These are phyloP conservation scores for Hemicordylus capensis DNA, from an alignment of 2,113 vertebrate genomes.

Conservation along the genomic window DNA sequence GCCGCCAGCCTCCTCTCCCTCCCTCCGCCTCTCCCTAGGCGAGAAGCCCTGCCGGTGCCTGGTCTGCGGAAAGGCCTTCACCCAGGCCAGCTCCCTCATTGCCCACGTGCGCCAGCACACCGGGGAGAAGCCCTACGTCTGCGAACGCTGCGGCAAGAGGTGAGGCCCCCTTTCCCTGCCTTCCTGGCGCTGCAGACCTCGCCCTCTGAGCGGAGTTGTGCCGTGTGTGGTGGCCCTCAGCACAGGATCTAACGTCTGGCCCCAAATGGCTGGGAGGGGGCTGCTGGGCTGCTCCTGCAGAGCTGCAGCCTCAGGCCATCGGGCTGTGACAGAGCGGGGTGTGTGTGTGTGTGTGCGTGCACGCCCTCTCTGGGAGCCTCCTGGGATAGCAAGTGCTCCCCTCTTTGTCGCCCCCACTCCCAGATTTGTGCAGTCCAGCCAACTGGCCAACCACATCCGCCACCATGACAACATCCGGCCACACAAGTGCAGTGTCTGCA, in stretches of 20 bases:
- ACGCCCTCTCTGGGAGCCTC: too few species aligned
- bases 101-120: slow-evolving; percentile 98
- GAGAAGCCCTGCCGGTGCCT: slow-evolving; percentile 95
- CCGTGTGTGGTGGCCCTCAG: too few species aligned
- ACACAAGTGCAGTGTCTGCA: slow-evolving; percentile 94
- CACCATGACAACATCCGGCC: slow-evolving; percentile 98
- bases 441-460: slow-evolving; percentile 97
- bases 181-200: too few species aligned
- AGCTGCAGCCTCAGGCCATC: too few species aligned
- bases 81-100: slow-evolving; percentile 96
- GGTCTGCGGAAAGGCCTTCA: slow-evolving; percentile 96
- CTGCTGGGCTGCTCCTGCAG: too few species aligned
- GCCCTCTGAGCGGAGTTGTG: too few species aligned
- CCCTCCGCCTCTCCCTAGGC: slow-evolving; percentile 72
- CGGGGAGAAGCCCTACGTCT: slow-evolving; percentile 97
- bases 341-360: too few species aligned
- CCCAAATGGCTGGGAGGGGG: too few species aligned
- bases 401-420: too few species aligned
- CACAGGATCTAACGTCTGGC: too few species aligned
- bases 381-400: background rate
- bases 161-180: slow-evolving; percentile 52
- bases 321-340: too few species aligned
- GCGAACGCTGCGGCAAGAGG: slow-evolving; percentile 98
- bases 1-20: fast-evolving
- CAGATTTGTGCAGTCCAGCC: slow-evolving; percentile 98